phyloP scores from a whole-genome alignment of 2,888 invertebrate genomes.

The Amblyjoppa proteus region DNA sequence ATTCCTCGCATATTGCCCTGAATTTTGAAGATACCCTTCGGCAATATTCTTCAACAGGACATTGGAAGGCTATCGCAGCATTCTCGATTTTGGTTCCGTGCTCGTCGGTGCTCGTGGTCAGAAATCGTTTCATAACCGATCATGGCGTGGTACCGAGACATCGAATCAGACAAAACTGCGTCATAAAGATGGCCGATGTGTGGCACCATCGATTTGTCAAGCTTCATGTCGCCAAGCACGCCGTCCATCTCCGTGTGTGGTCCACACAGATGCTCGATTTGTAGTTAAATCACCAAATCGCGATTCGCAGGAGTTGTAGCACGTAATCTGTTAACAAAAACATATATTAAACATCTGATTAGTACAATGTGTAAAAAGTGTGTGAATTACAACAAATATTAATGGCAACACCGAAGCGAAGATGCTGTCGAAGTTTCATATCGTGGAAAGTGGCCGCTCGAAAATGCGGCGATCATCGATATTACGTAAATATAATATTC shows the following conservation, averaged over 20 bases:
- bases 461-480: background rate
- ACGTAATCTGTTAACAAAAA: background rate
- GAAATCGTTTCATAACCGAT: constrained; percentile 81
- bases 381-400: constrained; percentile 8
- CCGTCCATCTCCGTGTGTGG: background rate
- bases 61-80: constrained; percentile 88
- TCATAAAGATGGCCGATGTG: constrained; percentile 98
- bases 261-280: too few species aligned
- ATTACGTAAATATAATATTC: background rate
- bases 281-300: background rate
- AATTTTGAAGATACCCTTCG: constrained; percentile 87
- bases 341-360: background rate
- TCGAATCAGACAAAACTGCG: constrained; percentile 95
- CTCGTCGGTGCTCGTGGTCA: constrained; percentile 84
- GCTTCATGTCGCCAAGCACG: constrained; percentile 3
- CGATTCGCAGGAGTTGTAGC: background rate
- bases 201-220: constrained; percentile 89
- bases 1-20: too few species aligned
- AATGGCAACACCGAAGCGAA: constrained; percentile 2
- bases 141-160: constrained; percentile 92
- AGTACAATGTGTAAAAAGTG: background rate
- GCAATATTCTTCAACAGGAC: constrained; percentile 90
- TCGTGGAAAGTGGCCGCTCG: background rate
- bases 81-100: constrained; percentile 90
- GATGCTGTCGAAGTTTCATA: background rate